phyloP scores from a whole-genome alignment of 2,113 vertebrate species.

The Tautogolabrus adspersus region DNA sequence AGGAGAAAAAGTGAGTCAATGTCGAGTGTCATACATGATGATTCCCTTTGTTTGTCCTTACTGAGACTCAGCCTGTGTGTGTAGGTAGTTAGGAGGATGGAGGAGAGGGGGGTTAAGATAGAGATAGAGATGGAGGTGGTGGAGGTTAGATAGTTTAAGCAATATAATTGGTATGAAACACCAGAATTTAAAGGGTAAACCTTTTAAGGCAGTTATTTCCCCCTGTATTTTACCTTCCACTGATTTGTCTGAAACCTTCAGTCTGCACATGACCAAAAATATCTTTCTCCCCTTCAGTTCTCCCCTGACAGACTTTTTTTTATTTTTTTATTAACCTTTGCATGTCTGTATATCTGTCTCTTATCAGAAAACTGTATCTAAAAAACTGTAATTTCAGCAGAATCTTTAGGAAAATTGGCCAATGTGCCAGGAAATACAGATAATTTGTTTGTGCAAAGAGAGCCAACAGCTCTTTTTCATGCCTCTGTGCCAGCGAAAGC shows the following conservation, averaged over 20 bases:
- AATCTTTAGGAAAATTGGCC: background rate
- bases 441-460: background rate
- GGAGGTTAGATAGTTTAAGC: conserved; percentile 9
- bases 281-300: conserved; percentile 4
- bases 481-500: background rate
- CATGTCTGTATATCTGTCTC: background rate
- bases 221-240: background rate
- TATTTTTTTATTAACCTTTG: background rate
- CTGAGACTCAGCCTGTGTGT: conserved; percentile 11
- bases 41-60: conserved; percentile 44
- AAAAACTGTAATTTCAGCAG: background rate
- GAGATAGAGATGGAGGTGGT: background rate
- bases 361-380: background rate
- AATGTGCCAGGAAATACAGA: background rate
- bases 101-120: background rate
- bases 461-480: background rate
- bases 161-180: conserved; percentile 26
- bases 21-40: conserved; percentile 63
- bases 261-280: background rate
- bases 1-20: conserved; percentile 88
- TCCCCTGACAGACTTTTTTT: too few species aligned
- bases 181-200: conserved; percentile 24
- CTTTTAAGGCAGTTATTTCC: conserved; percentile 14
- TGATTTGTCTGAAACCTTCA: background rate
- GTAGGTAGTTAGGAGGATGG: too few species aligned